A percentile compares a stretch with the other conserved stretches of the same genome.
Conservation (phyloP, 2,888 invertebrate species). For the Cylindroiulus punctatus region DNA sequence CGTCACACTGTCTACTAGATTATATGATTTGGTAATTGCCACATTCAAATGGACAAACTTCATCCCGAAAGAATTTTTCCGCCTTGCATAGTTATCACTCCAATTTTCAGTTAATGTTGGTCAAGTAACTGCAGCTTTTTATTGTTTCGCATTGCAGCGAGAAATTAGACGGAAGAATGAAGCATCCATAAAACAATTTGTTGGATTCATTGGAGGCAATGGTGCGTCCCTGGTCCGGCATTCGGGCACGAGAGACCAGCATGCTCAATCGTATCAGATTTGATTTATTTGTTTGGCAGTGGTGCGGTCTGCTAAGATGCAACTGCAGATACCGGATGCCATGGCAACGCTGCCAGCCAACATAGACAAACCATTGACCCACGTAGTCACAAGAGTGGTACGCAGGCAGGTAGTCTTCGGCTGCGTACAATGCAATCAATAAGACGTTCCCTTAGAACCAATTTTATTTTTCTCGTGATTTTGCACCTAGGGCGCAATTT, state of each 20-base stretch:
- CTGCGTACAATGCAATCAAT: slow-evolving; percentile 8
- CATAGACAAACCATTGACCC: slow-evolving; percentile 39
- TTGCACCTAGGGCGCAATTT: neutral
- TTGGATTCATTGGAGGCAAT: neutral
- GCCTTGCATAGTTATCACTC: too few species aligned
- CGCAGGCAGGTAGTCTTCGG: neutral
- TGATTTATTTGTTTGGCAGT: slow-evolving; percentile 22
- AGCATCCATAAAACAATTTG: neutral
- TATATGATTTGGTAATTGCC: too few species aligned
- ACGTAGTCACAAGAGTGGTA: neutral
- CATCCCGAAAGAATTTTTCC: too few species aligned
- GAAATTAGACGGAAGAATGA: neutral
- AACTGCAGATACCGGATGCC: slow-evolving; percentile 16
- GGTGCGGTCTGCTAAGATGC: slow-evolving; percentile 36
- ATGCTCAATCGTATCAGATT: neutral
- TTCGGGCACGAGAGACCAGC: neutral
- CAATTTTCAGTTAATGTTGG: too few species aligned
- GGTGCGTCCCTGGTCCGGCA: neutral
- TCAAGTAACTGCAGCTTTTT: too few species aligned
- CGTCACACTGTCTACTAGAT: too few species aligned
- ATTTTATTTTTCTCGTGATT: slow-evolving; percentile 1
- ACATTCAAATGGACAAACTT: too few species aligned
- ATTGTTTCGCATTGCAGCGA: neutral
- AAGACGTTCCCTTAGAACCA: neutral
- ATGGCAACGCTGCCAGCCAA: slow-evolving; percentile 7